Percentiles rank a stretch among this genome's conserved stretches.
phyloP scores from a whole-genome alignment of 2,113 vertebrate species.

The Psilopogon haemacephalus region DNA sequence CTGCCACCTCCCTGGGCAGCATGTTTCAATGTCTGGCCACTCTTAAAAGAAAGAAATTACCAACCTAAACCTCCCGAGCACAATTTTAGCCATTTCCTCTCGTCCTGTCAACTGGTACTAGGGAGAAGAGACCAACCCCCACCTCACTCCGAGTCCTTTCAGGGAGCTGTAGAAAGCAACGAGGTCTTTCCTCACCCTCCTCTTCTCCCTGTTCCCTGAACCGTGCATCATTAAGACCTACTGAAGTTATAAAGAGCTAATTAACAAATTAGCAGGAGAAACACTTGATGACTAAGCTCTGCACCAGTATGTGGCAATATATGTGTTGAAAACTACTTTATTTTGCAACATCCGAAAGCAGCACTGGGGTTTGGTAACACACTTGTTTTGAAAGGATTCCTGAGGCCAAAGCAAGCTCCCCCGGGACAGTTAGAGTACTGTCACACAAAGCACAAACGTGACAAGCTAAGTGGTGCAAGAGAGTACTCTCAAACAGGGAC shows the following conservation, averaged over 20 bases:
- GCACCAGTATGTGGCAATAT: background rate
- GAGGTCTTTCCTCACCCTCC: too few species aligned
- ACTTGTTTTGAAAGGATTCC: background rate
- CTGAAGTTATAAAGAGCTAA: background rate
- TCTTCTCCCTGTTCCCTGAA: too few species aligned
- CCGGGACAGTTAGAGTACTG: background rate
- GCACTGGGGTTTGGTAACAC: rapidly evolving
- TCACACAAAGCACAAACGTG: rapidly evolving
- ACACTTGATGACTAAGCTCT: background rate
- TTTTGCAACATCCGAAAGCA: background rate
- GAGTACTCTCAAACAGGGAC: rapidly evolving
- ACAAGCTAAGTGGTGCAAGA: background rate
- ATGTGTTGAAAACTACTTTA: rapidly evolving
- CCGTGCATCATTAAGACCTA: too few species aligned
- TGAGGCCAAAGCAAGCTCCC: background rate
- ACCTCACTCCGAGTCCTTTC: too few species aligned
- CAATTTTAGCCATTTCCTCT: too few species aligned
- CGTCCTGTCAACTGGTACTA: too few species aligned
- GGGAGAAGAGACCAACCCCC: too few species aligned
- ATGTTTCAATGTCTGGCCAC: too few species aligned
- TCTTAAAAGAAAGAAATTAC: too few species aligned
- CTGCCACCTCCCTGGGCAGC: too few species aligned
- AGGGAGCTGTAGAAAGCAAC: too few species aligned
- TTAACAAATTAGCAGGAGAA: background rate
- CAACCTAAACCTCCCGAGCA: too few species aligned